Conservation (phyloP, 2,888 invertebrate genomes). For the Polyploca ridens region DNA sequence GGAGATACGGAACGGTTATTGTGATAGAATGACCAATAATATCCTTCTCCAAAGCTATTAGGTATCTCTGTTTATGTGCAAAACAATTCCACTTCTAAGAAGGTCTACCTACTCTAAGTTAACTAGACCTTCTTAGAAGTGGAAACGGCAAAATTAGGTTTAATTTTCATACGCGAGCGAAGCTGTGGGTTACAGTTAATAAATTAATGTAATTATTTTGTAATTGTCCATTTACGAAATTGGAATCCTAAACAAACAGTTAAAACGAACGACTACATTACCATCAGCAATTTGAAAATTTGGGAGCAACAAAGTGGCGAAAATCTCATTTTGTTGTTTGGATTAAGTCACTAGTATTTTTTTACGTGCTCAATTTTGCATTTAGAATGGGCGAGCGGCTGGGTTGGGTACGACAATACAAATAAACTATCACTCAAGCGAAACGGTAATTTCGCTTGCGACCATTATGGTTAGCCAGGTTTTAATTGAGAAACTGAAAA, state of each 20-base stretch:
- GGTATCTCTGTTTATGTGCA: too few relatives aligned
- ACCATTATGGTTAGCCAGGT: not conserved
- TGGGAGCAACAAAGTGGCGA: conserved; percentile 2
- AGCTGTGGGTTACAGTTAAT: not conserved
- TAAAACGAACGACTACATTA: conserved; percentile 1
- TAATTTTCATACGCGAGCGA: not conserved
- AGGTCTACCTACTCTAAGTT: too few relatives aligned
- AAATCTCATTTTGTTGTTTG: not conserved
- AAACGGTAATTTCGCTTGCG: not conserved
- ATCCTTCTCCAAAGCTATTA: too few relatives aligned
- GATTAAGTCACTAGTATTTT: conserved; percentile 1
- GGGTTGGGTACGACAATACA: not conserved
- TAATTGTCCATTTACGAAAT: conserved; percentile 4
- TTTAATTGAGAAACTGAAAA: conserved; percentile 5
- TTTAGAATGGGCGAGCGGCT: conserved; percentile 1
- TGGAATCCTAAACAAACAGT: conserved; percentile 5
- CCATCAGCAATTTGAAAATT: not conserved
- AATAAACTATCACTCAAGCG: conserved; percentile 11
- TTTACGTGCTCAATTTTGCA: conserved; percentile 3
- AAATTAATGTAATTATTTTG: not conserved
- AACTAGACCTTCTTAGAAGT: too few relatives aligned
- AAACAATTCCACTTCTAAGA: too few relatives aligned
- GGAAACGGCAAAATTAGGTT: too few relatives aligned
- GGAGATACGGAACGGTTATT: too few relatives aligned
- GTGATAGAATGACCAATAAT: too few relatives aligned